Conservation (phyloP, 2,888 invertebrate species). For the Trichogramma dendrolimi region DNA sequence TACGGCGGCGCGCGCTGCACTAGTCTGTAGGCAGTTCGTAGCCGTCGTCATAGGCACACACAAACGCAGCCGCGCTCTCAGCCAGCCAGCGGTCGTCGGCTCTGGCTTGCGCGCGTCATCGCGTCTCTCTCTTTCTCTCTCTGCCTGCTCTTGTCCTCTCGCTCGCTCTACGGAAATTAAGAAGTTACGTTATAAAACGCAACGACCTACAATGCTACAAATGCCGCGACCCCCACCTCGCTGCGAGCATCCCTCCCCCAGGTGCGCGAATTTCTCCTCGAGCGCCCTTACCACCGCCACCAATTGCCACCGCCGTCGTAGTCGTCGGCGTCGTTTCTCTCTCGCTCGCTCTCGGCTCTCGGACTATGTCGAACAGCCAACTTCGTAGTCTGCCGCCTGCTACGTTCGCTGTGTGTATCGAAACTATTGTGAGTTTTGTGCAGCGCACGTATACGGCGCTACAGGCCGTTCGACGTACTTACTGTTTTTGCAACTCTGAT, state of each 20-base stretch:
- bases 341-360: background rate
- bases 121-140: constrained; percentile 17
- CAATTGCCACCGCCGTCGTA: constrained; percentile 24
- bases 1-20: background rate
- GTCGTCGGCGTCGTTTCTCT: constrained; percentile 10
- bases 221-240: constrained; percentile 34
- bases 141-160: constrained; percentile 7
- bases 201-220: constrained; percentile 50
- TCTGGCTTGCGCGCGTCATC: constrained; percentile 27
- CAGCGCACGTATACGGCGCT: no score
- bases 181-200: constrained; percentile 48
- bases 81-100: background rate
- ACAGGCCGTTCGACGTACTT: no score
- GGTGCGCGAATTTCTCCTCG: constrained; percentile 19
- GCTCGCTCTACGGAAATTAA: constrained; percentile 41
- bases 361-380: no score
- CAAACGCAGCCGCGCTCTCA: background rate
- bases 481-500: no score
- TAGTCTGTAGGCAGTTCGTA: background rate
- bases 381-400: no score
- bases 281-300: constrained; percentile 21
- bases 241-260: background rate
- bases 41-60: background rate
- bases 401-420: no score
- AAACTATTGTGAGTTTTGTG: no score